These are phyloP conservation scores for Rambutsinella grinnellia DNA, from an alignment of 2,888 invertebrate genomes.

Conservation along the genomic window DNA sequence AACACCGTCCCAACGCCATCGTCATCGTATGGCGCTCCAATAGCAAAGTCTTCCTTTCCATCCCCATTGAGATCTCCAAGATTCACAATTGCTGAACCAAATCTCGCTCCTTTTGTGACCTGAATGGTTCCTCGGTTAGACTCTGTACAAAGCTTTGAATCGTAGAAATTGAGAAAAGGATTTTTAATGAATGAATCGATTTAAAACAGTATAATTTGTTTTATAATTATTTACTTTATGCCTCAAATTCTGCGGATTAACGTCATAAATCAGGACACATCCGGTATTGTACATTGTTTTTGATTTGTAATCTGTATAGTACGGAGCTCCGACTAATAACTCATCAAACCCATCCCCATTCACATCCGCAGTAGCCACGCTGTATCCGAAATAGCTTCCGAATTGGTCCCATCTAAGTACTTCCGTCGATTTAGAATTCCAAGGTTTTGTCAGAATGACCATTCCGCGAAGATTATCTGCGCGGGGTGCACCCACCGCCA, in stretches of 20 bases:
- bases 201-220: neutral
- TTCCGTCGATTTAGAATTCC: neutral
- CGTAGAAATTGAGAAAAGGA: neutral
- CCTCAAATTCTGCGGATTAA: neutral
- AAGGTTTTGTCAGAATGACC: neutral
- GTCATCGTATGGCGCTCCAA: conserved; percentile 46
- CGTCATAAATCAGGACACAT: conserved; percentile 32
- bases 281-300: conserved; percentile 24
- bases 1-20: conserved; percentile 41
- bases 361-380: conserved; percentile 42
- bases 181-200: no score
- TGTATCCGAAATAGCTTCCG: conserved; percentile 57
- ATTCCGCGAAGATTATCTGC: conserved; percentile 11
- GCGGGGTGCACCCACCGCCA: conserved; percentile 50
- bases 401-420: conserved; percentile 21
- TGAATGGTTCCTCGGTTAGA: neutral
- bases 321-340: conserved; percentile 53
- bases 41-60: conserved; percentile 37
- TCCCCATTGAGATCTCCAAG: conserved; percentile 54
- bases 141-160: conserved; percentile 8
- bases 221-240: no score
- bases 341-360: conserved; percentile 50
- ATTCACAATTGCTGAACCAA: conserved; percentile 56
- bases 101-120: conserved; percentile 19
- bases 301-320: neutral